Base-by-base conservation (phyloP, 2,888 invertebrate genomes). In the Auanema freiburgensis region DNA sequence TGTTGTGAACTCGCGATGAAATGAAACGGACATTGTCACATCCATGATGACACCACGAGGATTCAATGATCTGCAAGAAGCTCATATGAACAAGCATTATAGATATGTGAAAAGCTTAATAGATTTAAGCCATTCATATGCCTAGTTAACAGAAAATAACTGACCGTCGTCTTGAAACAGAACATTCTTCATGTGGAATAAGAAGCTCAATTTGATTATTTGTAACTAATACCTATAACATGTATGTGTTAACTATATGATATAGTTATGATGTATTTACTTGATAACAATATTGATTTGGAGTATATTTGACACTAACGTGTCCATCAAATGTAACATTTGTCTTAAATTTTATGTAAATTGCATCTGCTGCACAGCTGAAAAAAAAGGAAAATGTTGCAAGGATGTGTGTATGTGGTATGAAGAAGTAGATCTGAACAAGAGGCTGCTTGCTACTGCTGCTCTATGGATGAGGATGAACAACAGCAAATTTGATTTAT, bases 201-300 rank as follows among this genome's bases (percentile, higher is more conserved):
- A 79, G 66, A 12, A 79, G 63, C 49, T 79, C 79, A 24, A 79
- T 75, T 67, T 79, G 79, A 58, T 79, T 79, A 63, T 79, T 79
- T 12, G 79, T 79, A 33, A 79, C 77, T 21, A 79, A 68, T 14
- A 76, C 74, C 70, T 72, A 52, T 18, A 24, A 42, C 3, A 16
- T 5, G 46, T 6, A 46, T 18, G 10, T 18, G 21, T 46, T 46
- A 46, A 6, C 6, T 46, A 21, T 46, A 46, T 46, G 4, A 46
- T 46, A 46, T 46, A 46, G 8, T 33, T 46, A 46, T 6, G 14
- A 44, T 1, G 6, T n/a, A 12, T 59, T 41, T 12, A 68, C 70
- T 67, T 79, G 79, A 53, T 74, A 79, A 51, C 79, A 79, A 42
- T 61, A 67, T 14, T 67, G 67, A 61, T 76, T 74, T 3, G 79